Base-by-base conservation (phyloP, 2,113 vertebrate species). In the Pogonocichla stellata region DNA sequence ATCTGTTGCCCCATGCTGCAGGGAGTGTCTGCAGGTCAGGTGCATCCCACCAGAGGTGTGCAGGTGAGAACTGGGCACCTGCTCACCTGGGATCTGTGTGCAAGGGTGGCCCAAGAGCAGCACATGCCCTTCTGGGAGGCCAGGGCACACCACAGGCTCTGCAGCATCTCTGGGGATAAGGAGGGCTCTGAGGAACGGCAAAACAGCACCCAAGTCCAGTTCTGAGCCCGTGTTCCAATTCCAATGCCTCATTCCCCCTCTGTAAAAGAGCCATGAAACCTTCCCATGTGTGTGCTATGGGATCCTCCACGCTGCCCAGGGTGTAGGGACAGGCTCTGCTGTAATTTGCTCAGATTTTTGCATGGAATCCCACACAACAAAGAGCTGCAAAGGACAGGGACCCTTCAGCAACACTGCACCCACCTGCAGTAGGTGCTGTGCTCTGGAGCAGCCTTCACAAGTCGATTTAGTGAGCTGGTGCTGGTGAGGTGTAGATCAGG, bases 231-330 rank as follows among this genome's bases (percentile, higher is more conserved):
- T 48, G 31, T 42, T 67, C 77, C 38, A 24, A 14, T 45, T 62
- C 36, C 10, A 1, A 1, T 23, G 24, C 38, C 51, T 81, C 28
- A 25, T n/a, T 71, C 79, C 9, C 8, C 47, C n/a, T 24, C 26
- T 45, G 23, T 26, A 15, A 36, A 62, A 77, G 51, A 84, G 29
- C 29, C 28, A 7, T 2, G 9, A 62, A 62, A 29, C 50, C 15
- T 74, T 58, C 26, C 51, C 13, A 0, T 4, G 23, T 6, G 26
- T 8, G 38, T 1, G 5, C 53, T 33, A 6, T 11, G 31, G 38
- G 18, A 45, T 14, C 14, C 19, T 58, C 13, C 6, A 0, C 4
- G 31, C 26, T 60, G 40, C 53, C 66, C 36, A 3, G 0, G 2
- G 20, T 6, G 12, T 1, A 28, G 40, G 36, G 50, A n/a, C 17